phyloP scores from a whole-genome alignment of 53 echinoderm and acorn worm species.

The Mesocentrotus franciscanus region DNA sequence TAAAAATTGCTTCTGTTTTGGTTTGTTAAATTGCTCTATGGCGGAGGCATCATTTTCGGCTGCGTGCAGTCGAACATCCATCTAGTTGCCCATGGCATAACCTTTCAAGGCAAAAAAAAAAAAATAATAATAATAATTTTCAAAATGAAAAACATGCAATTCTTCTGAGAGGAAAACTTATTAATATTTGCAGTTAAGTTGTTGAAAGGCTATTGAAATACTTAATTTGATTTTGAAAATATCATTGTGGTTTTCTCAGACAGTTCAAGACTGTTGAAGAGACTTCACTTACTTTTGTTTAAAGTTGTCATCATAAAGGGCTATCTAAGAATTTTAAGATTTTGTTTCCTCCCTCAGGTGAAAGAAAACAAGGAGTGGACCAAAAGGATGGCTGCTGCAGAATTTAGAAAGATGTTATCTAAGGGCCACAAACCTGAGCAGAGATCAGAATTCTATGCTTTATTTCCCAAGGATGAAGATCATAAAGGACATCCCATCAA shows the following conservation, averaged over 20 bases:
- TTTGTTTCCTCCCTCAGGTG: neutral
- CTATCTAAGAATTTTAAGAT: neutral
- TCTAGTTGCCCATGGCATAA: too few species aligned
- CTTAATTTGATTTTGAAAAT: too few species aligned
- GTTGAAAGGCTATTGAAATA: neutral
- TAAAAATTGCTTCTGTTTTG: too few species aligned
- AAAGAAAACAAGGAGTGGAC: slow-evolving; percentile 56
- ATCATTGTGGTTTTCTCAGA: too few species aligned
- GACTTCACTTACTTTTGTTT: neutral
- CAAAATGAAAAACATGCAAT: too few species aligned
- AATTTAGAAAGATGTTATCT: slow-evolving; percentile 40
- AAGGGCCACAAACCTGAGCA: slow-evolving; percentile 29
- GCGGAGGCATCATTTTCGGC: too few species aligned
- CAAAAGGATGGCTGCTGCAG: slow-evolving; percentile 40
- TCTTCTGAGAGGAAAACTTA: too few species aligned
- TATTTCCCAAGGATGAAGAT: slow-evolving; percentile 39
- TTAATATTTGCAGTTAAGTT: neutral
- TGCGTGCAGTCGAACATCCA: too few species aligned
- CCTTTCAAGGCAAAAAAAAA: too few species aligned
- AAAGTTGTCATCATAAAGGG: neutral
- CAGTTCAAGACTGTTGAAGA: neutral
- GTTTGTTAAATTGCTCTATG: too few species aligned
- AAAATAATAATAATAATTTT: too few species aligned
- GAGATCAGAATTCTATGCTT: slow-evolving; percentile 28
- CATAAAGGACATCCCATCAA: slow-evolving; percentile 39